Evolutionary conservation across 2,888 invertebrate genomes (phyloP).

Genomic region (Lacanobia oleracea): DNA sequence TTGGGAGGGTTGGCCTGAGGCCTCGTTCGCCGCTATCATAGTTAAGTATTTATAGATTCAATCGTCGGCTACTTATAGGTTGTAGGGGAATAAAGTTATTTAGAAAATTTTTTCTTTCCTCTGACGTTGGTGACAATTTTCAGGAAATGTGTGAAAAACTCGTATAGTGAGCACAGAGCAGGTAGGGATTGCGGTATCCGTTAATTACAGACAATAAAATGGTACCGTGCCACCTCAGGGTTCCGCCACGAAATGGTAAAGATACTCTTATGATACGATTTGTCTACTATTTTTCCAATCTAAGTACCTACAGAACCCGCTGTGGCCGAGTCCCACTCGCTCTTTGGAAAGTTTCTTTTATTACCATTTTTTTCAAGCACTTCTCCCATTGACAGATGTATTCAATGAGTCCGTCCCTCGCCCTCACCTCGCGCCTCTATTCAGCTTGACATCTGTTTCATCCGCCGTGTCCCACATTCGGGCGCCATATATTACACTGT

Average conservation of each 20-base stretch:
- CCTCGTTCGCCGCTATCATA: background rate
- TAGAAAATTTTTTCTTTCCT: background rate
- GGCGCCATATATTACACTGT: conserved; percentile 1
- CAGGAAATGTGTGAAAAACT: background rate
- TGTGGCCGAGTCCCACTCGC: background rate
- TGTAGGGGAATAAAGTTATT: background rate
- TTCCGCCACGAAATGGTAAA: too few relatives aligned
- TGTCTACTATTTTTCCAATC: too few relatives aligned
- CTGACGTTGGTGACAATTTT: background rate
- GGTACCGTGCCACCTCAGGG: too few relatives aligned
- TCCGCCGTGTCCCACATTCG: conserved; percentile 27
- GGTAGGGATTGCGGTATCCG: background rate
- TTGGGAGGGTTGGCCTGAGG: background rate
- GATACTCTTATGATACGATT: too few relatives aligned
- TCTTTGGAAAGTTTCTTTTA: background rate
- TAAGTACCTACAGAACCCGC: background rate
- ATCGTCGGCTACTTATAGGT: background rate
- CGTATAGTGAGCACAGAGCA: background rate
- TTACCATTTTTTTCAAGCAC: background rate
- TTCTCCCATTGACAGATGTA: background rate
- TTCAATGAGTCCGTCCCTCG: conserved; percentile 14
- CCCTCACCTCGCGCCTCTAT: conserved; percentile 12
- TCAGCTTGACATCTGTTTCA: conserved; percentile 30
- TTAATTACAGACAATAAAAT: background rate
- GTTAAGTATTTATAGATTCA: conserved; percentile 9